phyloP scores from a whole-genome alignment of 1,140 invertebrate species.

The Cheumatopsyche charites region DNA sequence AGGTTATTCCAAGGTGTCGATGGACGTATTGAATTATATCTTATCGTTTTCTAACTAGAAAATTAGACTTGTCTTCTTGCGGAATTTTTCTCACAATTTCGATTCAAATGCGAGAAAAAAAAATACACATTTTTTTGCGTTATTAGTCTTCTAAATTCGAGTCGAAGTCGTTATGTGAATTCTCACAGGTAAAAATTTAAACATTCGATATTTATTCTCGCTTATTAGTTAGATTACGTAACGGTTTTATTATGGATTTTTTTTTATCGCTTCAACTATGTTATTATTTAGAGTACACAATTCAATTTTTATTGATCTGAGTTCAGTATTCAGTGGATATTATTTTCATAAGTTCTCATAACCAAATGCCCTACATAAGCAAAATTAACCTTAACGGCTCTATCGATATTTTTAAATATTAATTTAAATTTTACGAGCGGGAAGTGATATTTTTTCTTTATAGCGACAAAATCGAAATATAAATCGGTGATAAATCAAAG shows the following conservation, averaged over 20 bases:
- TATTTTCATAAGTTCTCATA: too few relatives aligned
- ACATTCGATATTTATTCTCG: constrained; percentile 5
- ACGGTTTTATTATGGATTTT: constrained; percentile 11
- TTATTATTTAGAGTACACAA: too few relatives aligned
- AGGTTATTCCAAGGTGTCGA: constrained; percentile 3
- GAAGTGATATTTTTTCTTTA: constrained; percentile 11
- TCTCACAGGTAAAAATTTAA: neutral
- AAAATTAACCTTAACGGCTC: too few relatives aligned
- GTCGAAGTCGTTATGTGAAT: neutral
- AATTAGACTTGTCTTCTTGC: neutral
- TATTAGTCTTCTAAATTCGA: neutral
- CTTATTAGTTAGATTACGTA: constrained; percentile 10
- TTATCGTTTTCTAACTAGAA: neutral
- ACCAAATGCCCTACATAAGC: too few relatives aligned
- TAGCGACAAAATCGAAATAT: neutral
- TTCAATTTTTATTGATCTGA: too few relatives aligned
- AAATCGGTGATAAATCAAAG: neutral
- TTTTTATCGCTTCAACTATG: too few relatives aligned
- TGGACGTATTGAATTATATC: constrained; percentile 26
- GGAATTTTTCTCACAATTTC: neutral
- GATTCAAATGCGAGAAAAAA: too few relatives aligned
- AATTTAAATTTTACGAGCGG: neutral
- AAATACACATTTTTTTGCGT: too few relatives aligned
- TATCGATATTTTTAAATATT: too few relatives aligned
- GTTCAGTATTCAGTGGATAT: too few relatives aligned